A percentile compares a stretch with the other conserved stretches of the same genome.
These are phyloP conservation scores for Diploscapter pachys DNA, from an alignment of 1,140 invertebrate genomes.

Conservation along the genomic window DNA sequence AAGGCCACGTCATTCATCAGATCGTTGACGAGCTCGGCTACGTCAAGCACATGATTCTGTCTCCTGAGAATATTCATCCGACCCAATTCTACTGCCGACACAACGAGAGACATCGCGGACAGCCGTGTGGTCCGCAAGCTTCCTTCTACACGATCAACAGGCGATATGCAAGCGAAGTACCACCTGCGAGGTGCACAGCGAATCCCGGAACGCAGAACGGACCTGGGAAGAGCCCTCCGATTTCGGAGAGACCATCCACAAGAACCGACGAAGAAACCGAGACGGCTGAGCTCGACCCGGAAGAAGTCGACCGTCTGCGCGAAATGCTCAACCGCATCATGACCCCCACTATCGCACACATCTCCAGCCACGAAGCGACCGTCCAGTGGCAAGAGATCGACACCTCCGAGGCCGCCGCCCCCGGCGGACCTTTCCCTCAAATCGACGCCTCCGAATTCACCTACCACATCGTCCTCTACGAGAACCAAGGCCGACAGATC, in stretches of 20 bases:
- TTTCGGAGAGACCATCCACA: slow-evolving; percentile 27
- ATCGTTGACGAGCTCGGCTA: slow-evolving; percentile 45
- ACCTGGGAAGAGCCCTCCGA: slow-evolving; percentile 23
- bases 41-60: slow-evolving; percentile 48
- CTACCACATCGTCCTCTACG: slow-evolving; percentile 51
- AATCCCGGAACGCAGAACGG: not conserved
- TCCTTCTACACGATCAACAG: too few species aligned
- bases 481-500: slow-evolving; percentile 28
- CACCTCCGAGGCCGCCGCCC: slow-evolving; percentile 52
- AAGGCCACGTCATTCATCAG: slow-evolving; percentile 50
- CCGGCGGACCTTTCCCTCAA: slow-evolving; percentile 55
- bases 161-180: too few species aligned
- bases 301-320: slow-evolving; percentile 46
- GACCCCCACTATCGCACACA: slow-evolving; percentile 36
- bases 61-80: slow-evolving; percentile 21
- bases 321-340: slow-evolving; percentile 45
- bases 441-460: slow-evolving; percentile 52
- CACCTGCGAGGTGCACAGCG: too few species aligned
- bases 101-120: too few species aligned
- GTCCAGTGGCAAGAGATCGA: slow-evolving; percentile 52
- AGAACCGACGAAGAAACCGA: slow-evolving; percentile 5
- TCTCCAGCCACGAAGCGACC: slow-evolving; percentile 40
- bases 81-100: too few species aligned
- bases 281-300: slow-evolving; percentile 35
- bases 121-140: too few species aligned